Conservation (phyloP, 2,113 vertebrate species). For the Odontophorus gujanensis region DNA sequence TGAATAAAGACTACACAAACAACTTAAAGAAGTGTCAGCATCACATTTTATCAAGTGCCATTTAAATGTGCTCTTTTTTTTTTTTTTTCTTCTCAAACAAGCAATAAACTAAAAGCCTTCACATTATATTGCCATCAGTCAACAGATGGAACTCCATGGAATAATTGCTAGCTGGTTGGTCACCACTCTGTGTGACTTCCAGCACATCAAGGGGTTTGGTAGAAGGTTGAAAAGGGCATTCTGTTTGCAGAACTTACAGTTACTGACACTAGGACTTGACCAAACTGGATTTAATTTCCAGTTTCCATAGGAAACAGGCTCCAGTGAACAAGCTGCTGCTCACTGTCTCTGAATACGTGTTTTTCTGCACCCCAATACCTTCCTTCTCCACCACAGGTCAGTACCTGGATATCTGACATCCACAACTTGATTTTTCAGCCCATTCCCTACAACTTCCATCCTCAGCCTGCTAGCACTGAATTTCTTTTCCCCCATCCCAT, state of each 20-base stretch:
- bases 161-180: neutral
- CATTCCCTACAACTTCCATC: neutral
- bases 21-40: neutral
- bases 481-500: neutral
- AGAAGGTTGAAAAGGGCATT: neutral
- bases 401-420: neutral
- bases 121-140: neutral
- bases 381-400: neutral
- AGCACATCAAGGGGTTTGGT: neutral
- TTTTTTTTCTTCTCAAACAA: neutral
- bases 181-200: neutral
- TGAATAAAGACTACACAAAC: neutral
- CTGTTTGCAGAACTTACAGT: neutral
- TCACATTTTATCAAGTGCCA: neutral
- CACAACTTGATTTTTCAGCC: neutral
- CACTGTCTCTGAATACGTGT: neutral
- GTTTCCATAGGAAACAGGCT: neutral
- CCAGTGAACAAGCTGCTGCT: neutral
- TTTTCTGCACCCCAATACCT: neutral
- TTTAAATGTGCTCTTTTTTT: neutral
- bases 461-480: neutral
- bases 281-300: neutral
- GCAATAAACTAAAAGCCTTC: neutral
- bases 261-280: neutral
- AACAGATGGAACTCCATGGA: neutral